Evolutionary conservation across 2,888 invertebrate genomes (phyloP).

Genomic region (Arge pagana): DNA sequence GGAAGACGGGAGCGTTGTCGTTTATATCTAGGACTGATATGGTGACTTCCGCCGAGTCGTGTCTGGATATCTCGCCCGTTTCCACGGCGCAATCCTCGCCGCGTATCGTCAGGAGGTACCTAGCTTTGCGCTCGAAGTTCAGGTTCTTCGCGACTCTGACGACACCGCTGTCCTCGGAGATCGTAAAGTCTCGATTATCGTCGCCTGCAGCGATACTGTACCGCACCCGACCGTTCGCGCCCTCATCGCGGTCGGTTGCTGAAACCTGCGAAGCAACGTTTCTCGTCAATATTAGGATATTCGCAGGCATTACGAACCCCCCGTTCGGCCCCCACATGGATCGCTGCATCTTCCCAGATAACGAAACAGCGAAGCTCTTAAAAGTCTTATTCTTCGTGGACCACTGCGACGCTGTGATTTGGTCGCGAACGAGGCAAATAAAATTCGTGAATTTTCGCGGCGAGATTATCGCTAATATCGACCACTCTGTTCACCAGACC

Average conservation of each 20-base stretch:
- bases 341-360: slow-evolving; percentile 1
- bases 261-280: slow-evolving; percentile 70
- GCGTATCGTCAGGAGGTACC: slow-evolving; percentile 80
- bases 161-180: slow-evolving; percentile 89
- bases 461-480: no score
- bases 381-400: no score
- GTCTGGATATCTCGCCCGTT: slow-evolving; percentile 62
- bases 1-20: slow-evolving; percentile 90
- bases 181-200: slow-evolving; percentile 87
- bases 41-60: slow-evolving; percentile 79
- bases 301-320: slow-evolving; percentile 12
- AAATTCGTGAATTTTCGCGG: no score
- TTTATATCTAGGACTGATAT: slow-evolving; percentile 90
- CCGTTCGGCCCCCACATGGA: background rate
- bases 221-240: slow-evolving; percentile 86
- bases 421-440: background rate
- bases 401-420: no score
- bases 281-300: background rate
- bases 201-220: slow-evolving; percentile 90
- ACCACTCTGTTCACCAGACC: no score
- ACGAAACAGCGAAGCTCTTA: no score
- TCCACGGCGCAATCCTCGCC: slow-evolving; percentile 88
- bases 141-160: slow-evolving; percentile 90
- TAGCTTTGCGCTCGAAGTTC: slow-evolving; percentile 88
- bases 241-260: slow-evolving; percentile 87